Percentiles rank a stretch among this genome's conserved stretches.
Evolutionary conservation across 2,113 vertebrate genomes (phyloP).

Genomic region (Gobio gobio): DNA sequence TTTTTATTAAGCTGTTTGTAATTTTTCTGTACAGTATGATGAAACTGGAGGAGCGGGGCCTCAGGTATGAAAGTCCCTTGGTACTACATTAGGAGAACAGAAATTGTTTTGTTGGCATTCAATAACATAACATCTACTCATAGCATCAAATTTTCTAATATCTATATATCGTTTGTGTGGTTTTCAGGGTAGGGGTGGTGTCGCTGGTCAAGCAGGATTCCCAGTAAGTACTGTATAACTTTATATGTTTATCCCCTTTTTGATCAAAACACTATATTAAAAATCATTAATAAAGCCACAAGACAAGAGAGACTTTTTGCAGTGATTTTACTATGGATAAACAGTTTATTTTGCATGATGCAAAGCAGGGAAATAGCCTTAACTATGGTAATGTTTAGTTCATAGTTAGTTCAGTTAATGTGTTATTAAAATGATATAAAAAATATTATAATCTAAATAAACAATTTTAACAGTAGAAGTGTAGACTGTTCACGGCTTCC

Average conservation of each 20-base stretch:
- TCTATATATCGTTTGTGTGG: conserved; percentile 2
- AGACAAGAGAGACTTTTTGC: no score
- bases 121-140: neutral
- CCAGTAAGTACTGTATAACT: conserved; percentile 63
- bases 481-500: no score
- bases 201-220: conserved; percentile 68
- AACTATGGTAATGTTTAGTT: no score
- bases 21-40: conserved; percentile 20
- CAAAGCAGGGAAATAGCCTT: no score
- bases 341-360: no score
- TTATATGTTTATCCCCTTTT: neutral
- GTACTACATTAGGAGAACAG: neutral
- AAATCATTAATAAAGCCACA: neutral
- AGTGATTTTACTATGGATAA: no score
- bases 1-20: neutral
- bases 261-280: neutral
- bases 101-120: neutral
- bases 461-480: no score
- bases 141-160: neutral
- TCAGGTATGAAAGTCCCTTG: conserved; percentile 17
- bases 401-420: no score
- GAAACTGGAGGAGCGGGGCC: conserved; percentile 6
- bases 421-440: no score
- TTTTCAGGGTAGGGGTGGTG: conserved; percentile 59
- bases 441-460: no score